Evolutionary conservation across 2,797 vertebrate species (phyloP), one percentile per base, ranked within the genome.

Genomic region (Pterois miles): DNA sequence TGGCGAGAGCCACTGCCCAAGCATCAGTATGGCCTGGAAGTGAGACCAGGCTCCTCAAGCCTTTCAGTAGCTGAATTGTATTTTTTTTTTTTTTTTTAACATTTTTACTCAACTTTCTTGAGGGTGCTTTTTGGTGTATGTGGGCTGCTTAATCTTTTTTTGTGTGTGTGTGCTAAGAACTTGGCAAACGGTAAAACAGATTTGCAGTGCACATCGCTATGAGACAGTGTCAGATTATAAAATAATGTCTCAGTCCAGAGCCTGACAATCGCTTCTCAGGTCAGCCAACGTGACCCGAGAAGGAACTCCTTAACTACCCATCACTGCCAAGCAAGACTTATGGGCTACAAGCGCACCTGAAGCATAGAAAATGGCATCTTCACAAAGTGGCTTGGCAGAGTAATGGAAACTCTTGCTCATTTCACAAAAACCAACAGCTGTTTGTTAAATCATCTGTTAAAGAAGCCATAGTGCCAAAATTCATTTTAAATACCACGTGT

Each of bases 371-470:
- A 90, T 81, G 71, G 74, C 85, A 85, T 82, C 71, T 74, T 77
- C 85, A 90, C 84, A 89, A 86, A 92, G 86, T 74, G 74, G 48
- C 78, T 86, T 84, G 77, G 82, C 86, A 86, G 66, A 83, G 53
- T 18, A 57, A 82, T 71, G 52, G 69, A 89, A 81, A 76, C 65
- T 56, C 33, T 75, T 50, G 48, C 74, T 80, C 83, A 76, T 88
- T 86, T 86, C 64, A 90, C 65, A 89, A 83, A 88, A 87, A 85
- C 23, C 84, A 91, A 77, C 93, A 94, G 90, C 92, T 95, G 93
- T 90, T 93, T 92, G 93, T 72, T 92, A 91, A 94, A 93, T 94
- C 91, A 94, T 93, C 92, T 95, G 90, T 94, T 93, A 88, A 93
- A 86, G 86, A 92, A 94, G 82, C 84, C 81, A 84, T 85, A 86